Base-by-base conservation (phyloP, 2,113 vertebrate species). In the Coturnix japonica region DNA sequence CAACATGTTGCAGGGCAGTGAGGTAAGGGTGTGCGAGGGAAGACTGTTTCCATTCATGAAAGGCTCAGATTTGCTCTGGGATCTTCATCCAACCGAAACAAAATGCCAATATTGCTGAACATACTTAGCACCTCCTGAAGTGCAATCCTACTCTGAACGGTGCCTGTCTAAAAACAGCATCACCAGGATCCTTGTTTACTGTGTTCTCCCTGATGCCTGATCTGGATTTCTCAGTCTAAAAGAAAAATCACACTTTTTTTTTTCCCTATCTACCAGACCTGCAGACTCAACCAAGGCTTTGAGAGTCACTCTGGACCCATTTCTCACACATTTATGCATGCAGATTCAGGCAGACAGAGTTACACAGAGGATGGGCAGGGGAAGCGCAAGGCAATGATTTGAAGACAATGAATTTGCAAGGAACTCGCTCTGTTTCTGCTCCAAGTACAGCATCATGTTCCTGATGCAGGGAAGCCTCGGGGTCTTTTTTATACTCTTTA, bases 91-190 rank as follows among this genome's bases (percentile, higher is more conserved):
- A 46, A 49, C 33, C 53, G 89, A 87, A 93, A 82, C 30, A 78
- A 94, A 91, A 94, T 35, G 86, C 71, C 84, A 96, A 21, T 85
- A 91, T 59, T 89, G 86, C 91, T 89, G 89, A 93, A 94, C 86
- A 87, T 59, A 89, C 77, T 93, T 90, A 81, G 92, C 93, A 94
- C 79, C 74, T 95, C 86, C 81, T 66, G 57, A 92, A 94, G 81
- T 1, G 3, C 84, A 90, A 89, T 92, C 81, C 86, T 84, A 79
- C 63, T 93, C 90, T 0, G 6, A 94, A 70, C 44, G 9, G n/a
- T 35, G 93, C 46, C 66, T 75, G 54, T 61, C 95, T 94, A 95
- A 95, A 94, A 95, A 84, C 16, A 16, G 90, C 74, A 93, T 35
- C 0, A 0, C 54, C 78, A 70, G 71, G 63, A 89, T 91, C 81